These are phyloP conservation scores for Actinia equina DNA, from an alignment of 64 coral and sea anemone species.

Conservation along the genomic window DNA sequence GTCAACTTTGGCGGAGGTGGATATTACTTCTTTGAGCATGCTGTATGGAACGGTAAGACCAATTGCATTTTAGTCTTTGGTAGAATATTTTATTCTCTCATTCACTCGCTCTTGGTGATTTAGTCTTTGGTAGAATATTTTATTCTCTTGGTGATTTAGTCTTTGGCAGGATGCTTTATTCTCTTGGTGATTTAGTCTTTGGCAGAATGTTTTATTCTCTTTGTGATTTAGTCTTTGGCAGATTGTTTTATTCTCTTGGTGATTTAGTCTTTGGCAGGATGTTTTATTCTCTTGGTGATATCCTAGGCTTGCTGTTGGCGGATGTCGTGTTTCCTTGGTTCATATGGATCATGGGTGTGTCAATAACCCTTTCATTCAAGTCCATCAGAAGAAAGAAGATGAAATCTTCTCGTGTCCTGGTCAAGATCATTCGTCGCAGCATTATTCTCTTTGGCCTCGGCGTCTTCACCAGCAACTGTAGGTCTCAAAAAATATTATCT, in stretches of 20 bases:
- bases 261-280: too few species aligned
- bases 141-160: not conserved
- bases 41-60: constrained; percentile 63
- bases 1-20: constrained; percentile 70
- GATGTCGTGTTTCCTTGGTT: constrained; percentile 99
- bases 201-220: not conserved
- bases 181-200: not conserved
- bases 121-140: not conserved
- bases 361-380: constrained; percentile 92
- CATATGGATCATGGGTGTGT: constrained; percentile 98
- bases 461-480: constrained; percentile 92
- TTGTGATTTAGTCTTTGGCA: too few species aligned
- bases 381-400: constrained; percentile 57
- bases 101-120: too few species aligned
- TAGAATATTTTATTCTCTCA: not conserved
- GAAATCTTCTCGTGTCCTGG: constrained; percentile 41
- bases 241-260: too few species aligned
- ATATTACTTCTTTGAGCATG: constrained; percentile 77
- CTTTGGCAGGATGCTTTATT: too few species aligned
- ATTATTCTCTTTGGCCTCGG: constrained; percentile 89
- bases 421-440: constrained; percentile 78
- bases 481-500: not conserved
- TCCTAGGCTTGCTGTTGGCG: constrained; percentile 73
- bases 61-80: not conserved
- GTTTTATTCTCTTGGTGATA: too few species aligned